phyloP scores from a whole-genome alignment of 2,888 invertebrate genomes.

The Sisyra nigra region DNA sequence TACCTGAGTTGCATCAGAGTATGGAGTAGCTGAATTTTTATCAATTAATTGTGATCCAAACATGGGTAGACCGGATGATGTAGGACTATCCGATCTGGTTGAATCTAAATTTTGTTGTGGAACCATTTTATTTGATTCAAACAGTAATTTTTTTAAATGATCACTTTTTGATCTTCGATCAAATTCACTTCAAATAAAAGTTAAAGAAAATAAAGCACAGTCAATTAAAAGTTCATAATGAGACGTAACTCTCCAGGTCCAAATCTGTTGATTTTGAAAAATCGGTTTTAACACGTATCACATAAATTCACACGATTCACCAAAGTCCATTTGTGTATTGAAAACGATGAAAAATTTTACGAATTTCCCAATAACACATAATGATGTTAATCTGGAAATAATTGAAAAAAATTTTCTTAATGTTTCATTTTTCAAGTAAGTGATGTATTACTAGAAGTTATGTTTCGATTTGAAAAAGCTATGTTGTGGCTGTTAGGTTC shows the following conservation, averaged over 20 bases:
- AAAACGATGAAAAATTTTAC: too few relatives aligned
- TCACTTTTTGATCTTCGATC: conserved; percentile 10
- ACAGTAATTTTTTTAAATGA: conserved; percentile 11
- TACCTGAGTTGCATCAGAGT: conserved; percentile 96
- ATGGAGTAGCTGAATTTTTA: conserved; percentile 84
- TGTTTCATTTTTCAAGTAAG: too few relatives aligned
- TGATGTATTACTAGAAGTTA: too few relatives aligned
- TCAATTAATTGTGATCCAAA: conserved; percentile 86
- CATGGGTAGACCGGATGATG: conserved; percentile 47
- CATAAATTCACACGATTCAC: too few relatives aligned
- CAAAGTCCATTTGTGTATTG: too few relatives aligned
- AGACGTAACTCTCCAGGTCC: neutral
- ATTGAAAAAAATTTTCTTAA: too few relatives aligned
- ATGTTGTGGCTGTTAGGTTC: neutral
- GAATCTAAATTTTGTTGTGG: conserved; percentile 47
- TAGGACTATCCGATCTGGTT: conserved; percentile 39
- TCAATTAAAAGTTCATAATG: neutral
- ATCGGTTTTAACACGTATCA: neutral
- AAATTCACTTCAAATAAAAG: conserved; percentile 2
- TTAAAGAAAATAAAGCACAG: neutral
- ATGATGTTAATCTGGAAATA: too few relatives aligned
- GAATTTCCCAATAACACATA: too few relatives aligned
- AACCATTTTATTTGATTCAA: conserved; percentile 39
- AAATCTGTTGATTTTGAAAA: neutral
- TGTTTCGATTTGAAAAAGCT: too few relatives aligned